phyloP scores from a whole-genome alignment of 1,140 invertebrate species.

The Platyscapa corneri region DNA sequence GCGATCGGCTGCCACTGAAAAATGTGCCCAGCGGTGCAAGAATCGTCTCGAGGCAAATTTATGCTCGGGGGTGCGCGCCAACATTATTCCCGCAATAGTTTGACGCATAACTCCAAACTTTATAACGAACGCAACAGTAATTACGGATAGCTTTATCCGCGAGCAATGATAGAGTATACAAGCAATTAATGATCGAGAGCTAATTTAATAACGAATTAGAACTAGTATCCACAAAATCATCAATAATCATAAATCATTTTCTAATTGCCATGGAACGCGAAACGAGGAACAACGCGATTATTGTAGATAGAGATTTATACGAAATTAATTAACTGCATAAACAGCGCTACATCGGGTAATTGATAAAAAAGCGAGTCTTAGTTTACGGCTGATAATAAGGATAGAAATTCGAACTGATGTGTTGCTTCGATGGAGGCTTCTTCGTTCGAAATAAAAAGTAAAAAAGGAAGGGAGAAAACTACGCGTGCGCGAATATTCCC shows the following conservation, averaged over 20 bases:
- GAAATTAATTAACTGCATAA: not conserved
- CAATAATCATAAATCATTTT: constrained; percentile 12
- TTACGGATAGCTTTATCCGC: not conserved
- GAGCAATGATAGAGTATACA: not conserved
- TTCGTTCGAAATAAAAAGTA: not conserved
- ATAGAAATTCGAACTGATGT: not conserved
- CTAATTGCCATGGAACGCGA: not conserved
- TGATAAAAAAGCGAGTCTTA: not conserved
- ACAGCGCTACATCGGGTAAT: not conserved
- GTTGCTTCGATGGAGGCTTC: not conserved
- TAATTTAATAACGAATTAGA: not conserved
- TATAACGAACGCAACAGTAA: not conserved
- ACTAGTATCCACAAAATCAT: not conserved
- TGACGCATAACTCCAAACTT: not conserved
- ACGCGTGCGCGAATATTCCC: no score
- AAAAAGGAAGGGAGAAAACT: no score
- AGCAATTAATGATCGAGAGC: not conserved
- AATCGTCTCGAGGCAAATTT: not conserved
- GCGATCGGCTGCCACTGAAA: no score
- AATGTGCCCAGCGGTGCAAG: not conserved
- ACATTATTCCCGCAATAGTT: not conserved
- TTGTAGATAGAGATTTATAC: not conserved
- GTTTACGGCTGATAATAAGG: not conserved
- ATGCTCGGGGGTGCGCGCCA: not conserved
- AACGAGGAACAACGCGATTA: not conserved